Evolutionary conservation across 2,797 vertebrate genomes (phyloP).

Genomic region (Characodon lateralis): DNA sequence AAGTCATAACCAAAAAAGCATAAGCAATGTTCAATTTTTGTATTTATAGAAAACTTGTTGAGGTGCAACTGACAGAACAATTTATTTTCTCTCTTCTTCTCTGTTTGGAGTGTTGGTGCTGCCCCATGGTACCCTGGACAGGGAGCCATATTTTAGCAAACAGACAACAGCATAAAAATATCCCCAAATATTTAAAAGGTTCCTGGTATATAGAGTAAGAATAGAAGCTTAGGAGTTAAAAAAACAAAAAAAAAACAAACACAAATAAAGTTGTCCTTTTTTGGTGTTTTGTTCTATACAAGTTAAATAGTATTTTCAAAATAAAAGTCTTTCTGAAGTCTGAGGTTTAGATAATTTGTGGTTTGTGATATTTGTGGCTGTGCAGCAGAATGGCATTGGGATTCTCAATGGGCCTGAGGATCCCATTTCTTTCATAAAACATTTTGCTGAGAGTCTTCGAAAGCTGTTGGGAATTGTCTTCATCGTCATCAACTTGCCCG

Average conservation of each 20-base stretch:
- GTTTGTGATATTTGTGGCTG: constrained; percentile 42
- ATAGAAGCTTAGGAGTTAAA: constrained; percentile 6
- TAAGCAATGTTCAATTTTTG: not conserved
- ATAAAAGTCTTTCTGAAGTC: constrained; percentile 1
- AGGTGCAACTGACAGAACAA: not conserved
- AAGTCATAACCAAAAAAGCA: not conserved
- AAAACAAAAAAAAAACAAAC: not conserved
- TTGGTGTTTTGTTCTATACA: not conserved
- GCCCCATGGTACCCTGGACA: not conserved
- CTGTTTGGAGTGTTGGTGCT: not conserved
- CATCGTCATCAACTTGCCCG: constrained; percentile 54
- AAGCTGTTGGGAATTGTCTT: constrained; percentile 75
- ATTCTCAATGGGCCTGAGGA: constrained; percentile 84
- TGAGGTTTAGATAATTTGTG: constrained; percentile 63
- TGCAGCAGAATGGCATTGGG: constrained; percentile 88
- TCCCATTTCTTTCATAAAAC: constrained; percentile 88
- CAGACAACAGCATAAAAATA: constrained; percentile 1
- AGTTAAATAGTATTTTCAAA: constrained; percentile 11
- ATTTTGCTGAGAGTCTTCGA: constrained; percentile 86
- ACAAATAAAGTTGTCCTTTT: constrained; percentile 1
- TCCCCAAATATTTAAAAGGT: not conserved
- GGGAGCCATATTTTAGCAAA: not conserved
- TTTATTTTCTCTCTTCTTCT: not conserved
- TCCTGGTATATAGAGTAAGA: not conserved
- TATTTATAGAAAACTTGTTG: not conserved